A percentile compares a stretch with the other conserved stretches of the same genome.
Conservation (phyloP, 2,888 invertebrate species). For the Chloroclystis v-ata region DNA sequence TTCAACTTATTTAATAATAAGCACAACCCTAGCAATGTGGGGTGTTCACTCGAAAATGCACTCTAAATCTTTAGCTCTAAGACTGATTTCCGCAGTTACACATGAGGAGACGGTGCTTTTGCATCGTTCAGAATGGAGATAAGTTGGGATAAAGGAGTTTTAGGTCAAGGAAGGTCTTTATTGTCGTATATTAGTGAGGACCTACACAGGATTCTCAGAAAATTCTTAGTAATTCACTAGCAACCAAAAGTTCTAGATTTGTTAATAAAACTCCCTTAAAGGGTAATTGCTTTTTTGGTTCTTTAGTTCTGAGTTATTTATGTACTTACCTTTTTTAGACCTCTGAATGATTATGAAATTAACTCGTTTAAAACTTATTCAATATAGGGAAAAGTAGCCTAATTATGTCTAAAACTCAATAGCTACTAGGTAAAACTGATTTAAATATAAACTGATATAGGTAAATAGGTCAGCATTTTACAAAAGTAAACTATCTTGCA, state of each 20-base stretch:
- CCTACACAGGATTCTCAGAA: slow-evolving; percentile 10
- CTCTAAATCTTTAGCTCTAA: slow-evolving; percentile 16
- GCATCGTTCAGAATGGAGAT: slow-evolving; percentile 61
- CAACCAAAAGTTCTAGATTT: not conserved
- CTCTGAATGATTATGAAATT: too few relatives aligned
- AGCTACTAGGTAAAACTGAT: too few relatives aligned
- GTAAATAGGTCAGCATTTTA: too few relatives aligned
- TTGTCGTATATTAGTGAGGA: slow-evolving; percentile 40
- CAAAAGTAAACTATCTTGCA: too few relatives aligned
- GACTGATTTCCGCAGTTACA: slow-evolving; percentile 14
- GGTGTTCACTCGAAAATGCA: slow-evolving; percentile 16
- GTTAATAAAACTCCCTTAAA: too few relatives aligned
- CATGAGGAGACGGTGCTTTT: slow-evolving; percentile 27
- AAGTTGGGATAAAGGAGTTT: slow-evolving; percentile 59
- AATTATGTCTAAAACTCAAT: too few relatives aligned
- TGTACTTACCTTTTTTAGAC: too few relatives aligned
- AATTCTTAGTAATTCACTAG: not conserved
- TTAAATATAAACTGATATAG: too few relatives aligned
- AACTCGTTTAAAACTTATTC: too few relatives aligned
- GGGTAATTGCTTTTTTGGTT: too few relatives aligned
- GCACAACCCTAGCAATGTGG: slow-evolving; percentile 19
- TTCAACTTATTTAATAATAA: not conserved
- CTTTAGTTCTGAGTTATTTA: too few relatives aligned
- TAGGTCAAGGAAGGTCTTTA: slow-evolving; percentile 58
- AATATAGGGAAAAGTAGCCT: too few relatives aligned